phyloP scores from a whole-genome alignment of 2,113 vertebrate genomes.

The Leucopsar rothschildi region DNA sequence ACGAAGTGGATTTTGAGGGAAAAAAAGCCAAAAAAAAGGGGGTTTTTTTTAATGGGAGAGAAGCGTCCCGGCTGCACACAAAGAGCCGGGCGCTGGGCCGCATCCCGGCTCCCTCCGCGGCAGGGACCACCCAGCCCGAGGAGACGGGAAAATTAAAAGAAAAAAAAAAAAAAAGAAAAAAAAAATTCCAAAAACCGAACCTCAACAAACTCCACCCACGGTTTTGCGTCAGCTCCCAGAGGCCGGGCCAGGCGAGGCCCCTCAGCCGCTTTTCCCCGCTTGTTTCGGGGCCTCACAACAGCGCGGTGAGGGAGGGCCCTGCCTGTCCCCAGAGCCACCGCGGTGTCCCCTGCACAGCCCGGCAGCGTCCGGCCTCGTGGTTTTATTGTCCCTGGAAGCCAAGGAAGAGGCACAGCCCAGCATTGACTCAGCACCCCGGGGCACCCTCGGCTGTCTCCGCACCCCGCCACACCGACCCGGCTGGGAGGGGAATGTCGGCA shows the following conservation, averaged over 20 bases:
- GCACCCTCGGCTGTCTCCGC: not conserved
- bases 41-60: not conserved
- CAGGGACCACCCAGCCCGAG: not conserved
- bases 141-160: not conserved
- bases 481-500: rapidly evolving
- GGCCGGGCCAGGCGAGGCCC: not conserved
- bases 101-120: not conserved
- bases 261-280: rapidly evolving
- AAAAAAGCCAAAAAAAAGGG: not conserved
- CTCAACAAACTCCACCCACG: not conserved
- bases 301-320: rapidly evolving
- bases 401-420: rapidly evolving
- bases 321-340: not conserved
- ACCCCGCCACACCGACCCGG: rapidly evolving
- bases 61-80: not conserved
- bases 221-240: not conserved
- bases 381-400: not conserved
- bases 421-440: rapidly evolving
- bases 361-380: rapidly evolving
- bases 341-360: rapidly evolving
- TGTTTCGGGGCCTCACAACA: rapidly evolving
- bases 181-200: no score
- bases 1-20: not conserved
- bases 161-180: not conserved
- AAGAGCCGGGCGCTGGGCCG: not conserved